Evolutionary conservation across 2,888 invertebrate species (phyloP), one percentile per base, ranked within the genome.

Genomic region (Yponomeuta evonymella): DNA sequence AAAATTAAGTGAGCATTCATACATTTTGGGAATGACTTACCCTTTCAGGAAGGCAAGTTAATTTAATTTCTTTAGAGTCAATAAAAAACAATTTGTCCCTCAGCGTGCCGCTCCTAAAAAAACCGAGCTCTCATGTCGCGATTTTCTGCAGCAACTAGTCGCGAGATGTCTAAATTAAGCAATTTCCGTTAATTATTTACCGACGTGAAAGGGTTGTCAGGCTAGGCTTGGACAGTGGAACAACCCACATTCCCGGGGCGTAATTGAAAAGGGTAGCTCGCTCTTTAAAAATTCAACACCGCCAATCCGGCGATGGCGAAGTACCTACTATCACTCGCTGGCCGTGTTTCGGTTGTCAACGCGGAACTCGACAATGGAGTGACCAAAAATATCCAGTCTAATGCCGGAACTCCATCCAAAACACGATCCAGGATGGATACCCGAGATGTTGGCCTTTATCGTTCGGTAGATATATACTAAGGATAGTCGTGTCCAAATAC

Each of bases 191-290:
- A 91, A 92, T 90, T 89, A 91, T 90, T 89, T 85, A 92, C 78
- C 79, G 81, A 75, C 86, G 85, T 84, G 90, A 92, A 91, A 91
- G 92, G 90, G 87, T 89, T 92, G 89, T 91, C 91, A 90, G 67
- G 84, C 83, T 81, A 83, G 82, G 84, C 84, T 85, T 84, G 90
- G 90, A 89, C 89, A 89, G 88, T 78, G 81, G 85, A 83, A 83
- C 87, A 86, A 83, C 85, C 88, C 89, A 72, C 84, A 85, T 86
- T 89, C 88, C 84, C 87, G 82, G 86, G 87, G 86, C 82, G 83
- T 90, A 91, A 91, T 90, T 91, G 91, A 92, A 90, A 90, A 90
- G 91, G 92, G 92, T 91, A 84, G 81, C 79, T 77, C 12, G 75
- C 76, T 75, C 80, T 77, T 83, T 92, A 86, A 91, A 88, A 88